These are phyloP conservation scores for Gisinianus flammeolus DNA, from an alignment of 2,888 invertebrate species.

Conservation along the genomic window DNA sequence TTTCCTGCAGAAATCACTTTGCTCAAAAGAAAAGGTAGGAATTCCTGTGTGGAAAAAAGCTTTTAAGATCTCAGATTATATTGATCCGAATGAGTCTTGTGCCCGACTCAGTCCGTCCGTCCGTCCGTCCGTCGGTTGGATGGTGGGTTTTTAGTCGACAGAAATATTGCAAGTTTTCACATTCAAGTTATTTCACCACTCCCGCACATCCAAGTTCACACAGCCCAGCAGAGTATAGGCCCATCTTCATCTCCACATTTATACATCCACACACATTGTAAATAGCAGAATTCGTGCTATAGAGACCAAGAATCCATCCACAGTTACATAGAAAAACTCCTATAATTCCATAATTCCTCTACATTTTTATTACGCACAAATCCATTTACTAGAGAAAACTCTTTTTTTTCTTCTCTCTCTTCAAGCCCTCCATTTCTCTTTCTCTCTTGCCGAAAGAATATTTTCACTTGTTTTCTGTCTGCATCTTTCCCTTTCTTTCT, in stretches of 20 bases:
- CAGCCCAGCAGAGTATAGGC: not conserved
- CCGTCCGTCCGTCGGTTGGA: not conserved
- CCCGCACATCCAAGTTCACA: not conserved
- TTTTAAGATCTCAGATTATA: constrained; percentile 42
- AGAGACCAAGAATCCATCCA: no score
- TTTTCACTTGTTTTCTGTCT: not conserved
- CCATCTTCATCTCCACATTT: not conserved
- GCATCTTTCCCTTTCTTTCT: not conserved
- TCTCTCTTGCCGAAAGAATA: not conserved
- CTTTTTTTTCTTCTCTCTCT: no score
- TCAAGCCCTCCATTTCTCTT: not conserved
- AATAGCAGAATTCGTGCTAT: no score
- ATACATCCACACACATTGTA: no score
- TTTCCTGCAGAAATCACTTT: constrained; percentile 5
- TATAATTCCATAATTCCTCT: no score
- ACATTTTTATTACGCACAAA: no score
- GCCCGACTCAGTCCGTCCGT: constrained; percentile 8
- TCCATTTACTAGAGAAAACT: no score
- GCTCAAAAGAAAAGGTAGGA: not conserved
- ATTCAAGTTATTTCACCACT: constrained; percentile 8
- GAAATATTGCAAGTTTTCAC: constrained; percentile 2
- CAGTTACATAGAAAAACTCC: no score
- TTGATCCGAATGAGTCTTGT: no score
- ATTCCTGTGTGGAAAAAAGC: constrained; percentile 32
- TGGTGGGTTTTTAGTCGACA: no score